Evolutionary conservation across 1,140 invertebrate genomes (phyloP).

Genomic region (Zaprionus vittiger): DNA sequence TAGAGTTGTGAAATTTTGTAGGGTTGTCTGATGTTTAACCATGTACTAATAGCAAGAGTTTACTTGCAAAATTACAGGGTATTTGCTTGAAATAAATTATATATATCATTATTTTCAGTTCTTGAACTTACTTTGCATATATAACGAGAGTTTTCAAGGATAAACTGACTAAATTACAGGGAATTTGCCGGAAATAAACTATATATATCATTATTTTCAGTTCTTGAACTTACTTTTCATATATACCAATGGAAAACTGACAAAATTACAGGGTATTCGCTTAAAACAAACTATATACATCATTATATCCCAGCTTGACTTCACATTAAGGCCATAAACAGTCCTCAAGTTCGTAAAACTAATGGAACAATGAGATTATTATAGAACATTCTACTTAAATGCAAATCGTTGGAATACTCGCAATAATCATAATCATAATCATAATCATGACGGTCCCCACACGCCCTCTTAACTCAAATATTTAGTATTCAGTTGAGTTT

Average conservation of each 20-base stretch:
- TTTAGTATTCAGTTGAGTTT: constrained; percentile 23
- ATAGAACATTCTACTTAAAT: constrained; percentile 54
- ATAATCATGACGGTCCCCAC: constrained; percentile 16
- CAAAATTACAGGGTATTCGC: background rate
- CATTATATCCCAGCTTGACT: too few species aligned
- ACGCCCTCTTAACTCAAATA: constrained; percentile 1
- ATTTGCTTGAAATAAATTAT: background rate
- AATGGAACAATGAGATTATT: constrained; percentile 44
- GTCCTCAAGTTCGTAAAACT: constrained; percentile 42
- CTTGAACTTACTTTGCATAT: background rate
- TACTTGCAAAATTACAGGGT: background rate
- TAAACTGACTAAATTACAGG: background rate
- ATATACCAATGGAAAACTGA: background rate
- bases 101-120: too few species aligned
- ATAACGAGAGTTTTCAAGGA: background rate
- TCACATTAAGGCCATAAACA: background rate
- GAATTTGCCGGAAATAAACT: background rate
- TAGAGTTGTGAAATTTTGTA: background rate
- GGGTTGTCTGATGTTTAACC: background rate
- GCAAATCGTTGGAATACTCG: constrained; percentile 60
- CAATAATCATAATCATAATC: constrained; percentile 67
- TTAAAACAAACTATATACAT: background rate
- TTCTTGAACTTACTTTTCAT: background rate
- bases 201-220: background rate
- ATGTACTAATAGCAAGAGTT: too few species aligned